A percentile compares a stretch with the other conserved stretches of the same genome.
phyloP scores from a whole-genome alignment of 2,113 vertebrate species.

The Nematolebias whitei region DNA sequence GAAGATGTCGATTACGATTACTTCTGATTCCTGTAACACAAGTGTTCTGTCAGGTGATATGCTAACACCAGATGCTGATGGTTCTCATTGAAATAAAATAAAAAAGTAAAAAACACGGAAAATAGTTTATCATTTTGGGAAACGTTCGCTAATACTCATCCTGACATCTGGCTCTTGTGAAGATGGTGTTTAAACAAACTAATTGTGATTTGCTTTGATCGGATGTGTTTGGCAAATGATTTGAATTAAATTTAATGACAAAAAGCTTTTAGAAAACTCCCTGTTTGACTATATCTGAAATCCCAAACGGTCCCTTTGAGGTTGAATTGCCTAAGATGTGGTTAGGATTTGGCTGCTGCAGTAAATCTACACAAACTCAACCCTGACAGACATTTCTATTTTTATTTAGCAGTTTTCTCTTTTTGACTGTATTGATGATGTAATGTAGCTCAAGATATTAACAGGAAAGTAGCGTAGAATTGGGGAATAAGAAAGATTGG shows the following conservation, averaged over 20 bases:
- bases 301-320: background rate
- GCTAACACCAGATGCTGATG: background rate
- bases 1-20: background rate
- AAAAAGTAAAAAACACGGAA: background rate
- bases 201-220: conserved; percentile 11
- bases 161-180: conserved; percentile 2
- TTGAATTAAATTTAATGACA: conserved; percentile 17
- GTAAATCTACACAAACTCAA: conserved; percentile 8
- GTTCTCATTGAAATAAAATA: background rate
- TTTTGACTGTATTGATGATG: too few relatives aligned
- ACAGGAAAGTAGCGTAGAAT: too few relatives aligned
- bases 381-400: background rate
- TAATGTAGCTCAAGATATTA: too few relatives aligned
- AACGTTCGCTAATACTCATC: background rate
- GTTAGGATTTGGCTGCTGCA: conserved; percentile 2
- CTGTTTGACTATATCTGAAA: conserved; percentile 15
- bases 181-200: conserved; percentile 6
- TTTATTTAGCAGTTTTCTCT: background rate
- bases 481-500: too few relatives aligned
- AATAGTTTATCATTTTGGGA: background rate
- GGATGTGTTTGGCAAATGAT: conserved; percentile 7
- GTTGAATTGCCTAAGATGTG: conserved; percentile 5
- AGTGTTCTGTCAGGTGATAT: background rate
- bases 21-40: background rate
- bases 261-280: conserved; percentile 24